These are phyloP conservation scores for Actinia equina DNA, from an alignment of 64 coral and sea anemone species.

Conservation along the genomic window DNA sequence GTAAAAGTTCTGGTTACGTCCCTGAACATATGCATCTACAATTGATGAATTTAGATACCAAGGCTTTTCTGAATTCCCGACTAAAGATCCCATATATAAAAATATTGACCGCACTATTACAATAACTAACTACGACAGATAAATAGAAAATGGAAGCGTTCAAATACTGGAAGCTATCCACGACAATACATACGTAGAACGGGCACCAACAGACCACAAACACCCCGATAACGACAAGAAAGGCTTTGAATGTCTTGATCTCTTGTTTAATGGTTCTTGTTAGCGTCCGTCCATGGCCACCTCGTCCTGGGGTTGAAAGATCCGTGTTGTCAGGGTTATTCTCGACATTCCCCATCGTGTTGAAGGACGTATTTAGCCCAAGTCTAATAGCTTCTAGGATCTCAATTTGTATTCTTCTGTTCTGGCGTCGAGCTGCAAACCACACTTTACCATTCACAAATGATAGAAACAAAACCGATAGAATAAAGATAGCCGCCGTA, in stretches of 20 bases:
- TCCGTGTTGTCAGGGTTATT: not conserved
- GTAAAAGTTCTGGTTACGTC: too few relatives aligned
- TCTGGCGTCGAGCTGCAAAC: conserved; percentile 23
- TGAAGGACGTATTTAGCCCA: not conserved
- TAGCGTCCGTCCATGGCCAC: not conserved
- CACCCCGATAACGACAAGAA: conserved; percentile 48
- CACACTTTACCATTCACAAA: conserved; percentile 47
- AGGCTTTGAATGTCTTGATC: conserved; percentile 63
- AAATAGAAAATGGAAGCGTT: conserved; percentile 12
- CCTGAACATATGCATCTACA: not conserved
- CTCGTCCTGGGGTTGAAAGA: not conserved
- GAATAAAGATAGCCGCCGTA: not conserved
- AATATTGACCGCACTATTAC: conserved; percentile 61
- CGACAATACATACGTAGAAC: conserved; percentile 32
- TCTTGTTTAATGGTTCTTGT: conserved; percentile 29
- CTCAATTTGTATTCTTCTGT: not conserved
- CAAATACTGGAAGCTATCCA: conserved; percentile 23
- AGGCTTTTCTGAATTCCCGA: conserved; percentile 37
- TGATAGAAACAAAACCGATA: conserved; percentile 24
- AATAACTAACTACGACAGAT: conserved; percentile 47
- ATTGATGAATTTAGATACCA: not conserved
- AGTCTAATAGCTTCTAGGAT: not conserved
- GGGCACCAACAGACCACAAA: conserved; percentile 59
- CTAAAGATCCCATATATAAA: conserved; percentile 70
- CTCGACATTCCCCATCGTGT: not conserved